Evolutionary conservation across 1,140 invertebrate species (phyloP).

Genomic region (Potamilus streckersoni): DNA sequence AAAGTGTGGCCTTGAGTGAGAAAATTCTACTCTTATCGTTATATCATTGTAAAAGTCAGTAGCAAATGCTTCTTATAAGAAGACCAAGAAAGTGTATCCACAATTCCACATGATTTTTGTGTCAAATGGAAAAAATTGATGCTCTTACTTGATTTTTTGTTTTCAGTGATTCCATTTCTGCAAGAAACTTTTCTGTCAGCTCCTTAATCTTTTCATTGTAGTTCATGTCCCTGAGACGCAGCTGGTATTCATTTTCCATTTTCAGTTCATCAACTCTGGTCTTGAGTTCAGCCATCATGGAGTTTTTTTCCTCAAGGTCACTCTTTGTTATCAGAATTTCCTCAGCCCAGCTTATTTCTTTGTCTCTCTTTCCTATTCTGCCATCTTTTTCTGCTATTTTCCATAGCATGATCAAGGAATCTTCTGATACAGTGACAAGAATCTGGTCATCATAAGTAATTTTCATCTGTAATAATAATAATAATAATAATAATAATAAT

Average conservation of each 20-base stretch:
- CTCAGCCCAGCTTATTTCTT: slow-evolving; percentile 79
- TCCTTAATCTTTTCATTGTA: slow-evolving; percentile 71
- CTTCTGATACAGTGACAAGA: slow-evolving; percentile 79
- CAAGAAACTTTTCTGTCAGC: slow-evolving; percentile 68
- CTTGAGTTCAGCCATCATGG: slow-evolving; percentile 68
- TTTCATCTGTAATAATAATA: slow-evolving; percentile 56
- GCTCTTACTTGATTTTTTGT: slow-evolving; percentile 64
- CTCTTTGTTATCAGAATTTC: slow-evolving; percentile 74
- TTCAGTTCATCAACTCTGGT: slow-evolving; percentile 69
- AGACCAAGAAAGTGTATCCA: too few species aligned
- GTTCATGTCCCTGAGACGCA: slow-evolving; percentile 70
- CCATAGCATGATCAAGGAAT: slow-evolving; percentile 88
- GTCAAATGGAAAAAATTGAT: too few species aligned
- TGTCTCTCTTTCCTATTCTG: slow-evolving; percentile 76
- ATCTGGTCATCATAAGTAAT: slow-evolving; percentile 82
- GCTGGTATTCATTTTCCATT: slow-evolving; percentile 71
- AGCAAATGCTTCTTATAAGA: too few species aligned
- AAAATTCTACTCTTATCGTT: too few species aligned
- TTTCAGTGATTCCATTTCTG: slow-evolving; percentile 69
- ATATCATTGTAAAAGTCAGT: too few species aligned
- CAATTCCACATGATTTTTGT: too few species aligned
- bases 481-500: too few species aligned
- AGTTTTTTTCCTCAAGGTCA: slow-evolving; percentile 73
- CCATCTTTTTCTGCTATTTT: slow-evolving; percentile 81
- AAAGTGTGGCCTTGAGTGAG: too few species aligned